Evolutionary conservation across 2,797 vertebrate genomes (phyloP), one percentile per base, ranked within the genome.

Genomic region (Anas capensis): DNA sequence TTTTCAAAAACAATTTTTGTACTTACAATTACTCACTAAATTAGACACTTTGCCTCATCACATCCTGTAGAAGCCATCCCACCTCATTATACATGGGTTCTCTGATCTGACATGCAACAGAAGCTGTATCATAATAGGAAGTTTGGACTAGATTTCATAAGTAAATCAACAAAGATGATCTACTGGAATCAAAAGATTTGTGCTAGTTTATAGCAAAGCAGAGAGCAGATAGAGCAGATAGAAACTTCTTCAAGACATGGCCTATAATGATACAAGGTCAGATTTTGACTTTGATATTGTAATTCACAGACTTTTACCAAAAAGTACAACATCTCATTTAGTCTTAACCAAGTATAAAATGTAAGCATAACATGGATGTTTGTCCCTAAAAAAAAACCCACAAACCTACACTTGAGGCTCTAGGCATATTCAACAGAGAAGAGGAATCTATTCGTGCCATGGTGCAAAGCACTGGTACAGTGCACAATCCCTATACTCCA

Each of bases 141-240:
- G 2, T 26, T 42, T 58, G 18, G 80, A 83, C 61, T 40, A 73
- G 10, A 82, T 62, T 77, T 91, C 40, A 26, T 23, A 78, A 79
- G 62, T 64, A 34, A 82, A 56, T 56, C 85, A 71, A 68, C 13
- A 71, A 56, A 79, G 15, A 54, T 6, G 1, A 84, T 66, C 34
- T 27, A 68, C 15, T n/a, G 26, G 89, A 92, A 92, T 78, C 23
- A 70, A 80, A 81, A 34, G 18, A 71, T 51, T 44, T n/a, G 6
- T 21, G 6, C 21, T 72, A 38, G 36, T 42, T 79, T 60, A 64
- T 11, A 84, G 44, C 42, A 90, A 82, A 71, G 56, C 10, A 12
- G 7, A 79, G 24, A 20, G 18, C 13, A 64, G 33, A 36, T 0
- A 79, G 20, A 20, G 13, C 13, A 64, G 33, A 36, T 1, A 58